Conservation (phyloP, 2,888 invertebrate species). For the Lissonota sp. region DNA sequence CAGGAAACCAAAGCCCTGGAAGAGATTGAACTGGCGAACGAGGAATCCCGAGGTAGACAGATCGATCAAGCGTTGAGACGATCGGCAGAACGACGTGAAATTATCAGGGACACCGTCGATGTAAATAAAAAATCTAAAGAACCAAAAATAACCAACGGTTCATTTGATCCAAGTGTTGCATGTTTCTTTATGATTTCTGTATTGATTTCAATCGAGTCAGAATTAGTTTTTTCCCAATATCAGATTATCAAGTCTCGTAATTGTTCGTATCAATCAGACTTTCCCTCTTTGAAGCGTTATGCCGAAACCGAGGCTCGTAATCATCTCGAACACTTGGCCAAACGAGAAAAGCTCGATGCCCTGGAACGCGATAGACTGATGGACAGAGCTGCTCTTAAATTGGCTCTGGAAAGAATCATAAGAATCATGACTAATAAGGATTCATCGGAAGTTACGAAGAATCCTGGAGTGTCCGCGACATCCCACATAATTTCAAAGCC, state of each 20-base stretch:
- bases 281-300: conserved; percentile 45
- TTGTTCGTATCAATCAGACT: neutral
- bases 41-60: conserved; percentile 39
- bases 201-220: neutral
- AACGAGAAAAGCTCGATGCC: conserved; percentile 56
- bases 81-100: conserved; percentile 58
- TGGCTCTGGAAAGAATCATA: conserved; percentile 68
- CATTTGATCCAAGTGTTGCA: no score
- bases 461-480: conserved; percentile 13
- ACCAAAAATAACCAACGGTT: no score
- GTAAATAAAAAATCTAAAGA: conserved; percentile 51
- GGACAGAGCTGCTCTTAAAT: conserved; percentile 71
- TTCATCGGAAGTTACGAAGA: conserved; percentile 47
- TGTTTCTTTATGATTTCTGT: no score
- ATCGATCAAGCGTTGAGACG: conserved; percentile 42
- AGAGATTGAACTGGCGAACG: conserved; percentile 55
- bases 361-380: conserved; percentile 63
- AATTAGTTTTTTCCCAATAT: neutral
- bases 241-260: no score
- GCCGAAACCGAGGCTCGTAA: conserved; percentile 50
- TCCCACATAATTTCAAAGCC: neutral
- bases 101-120: conserved; percentile 56
- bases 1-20: conserved; percentile 52
- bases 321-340: conserved; percentile 42
- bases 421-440: conserved; percentile 63